Evolutionary conservation across 2,113 vertebrate genomes (phyloP), one percentile per base, ranked within the genome.

Genomic region (Brachyhypopomus gauderio): DNA sequence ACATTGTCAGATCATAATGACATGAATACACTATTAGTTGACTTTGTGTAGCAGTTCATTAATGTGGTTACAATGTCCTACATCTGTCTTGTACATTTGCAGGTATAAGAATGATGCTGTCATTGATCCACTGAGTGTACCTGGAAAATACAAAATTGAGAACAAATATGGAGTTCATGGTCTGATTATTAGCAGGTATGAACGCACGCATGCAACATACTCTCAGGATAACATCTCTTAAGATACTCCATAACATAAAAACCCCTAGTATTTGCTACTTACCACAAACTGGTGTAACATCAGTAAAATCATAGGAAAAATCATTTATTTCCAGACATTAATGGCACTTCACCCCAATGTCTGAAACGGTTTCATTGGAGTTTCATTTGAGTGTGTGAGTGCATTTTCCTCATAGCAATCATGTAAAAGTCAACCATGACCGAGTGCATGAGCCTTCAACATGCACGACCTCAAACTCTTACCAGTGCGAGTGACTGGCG

Each of bases 161-260:
- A 96, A 88, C 92, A 97, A 93, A 88, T 98, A 97, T 12, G 97
- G 98, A 74, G 97, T 98, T 69, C 96, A 98, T 82, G 91, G 95
- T 38, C 86, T 99, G 94, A 94, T 96, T 86, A 97, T 99, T 86
- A 93, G 95, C 95, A 98, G 97, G 97, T 98, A 88, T 0, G 38
- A 62, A 48, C 19, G 11, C 22, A 48, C 19, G 11, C 22, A 70
- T 25, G 16, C 2, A 77, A 14, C 11, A 36, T 22, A 55, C 23
- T 30, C 45, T 52, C 45, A 52, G 45, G 45, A 14, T 52, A 52
- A 52, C 12, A 52, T 52, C 45, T 52, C 12, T 52, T 11, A 52
- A 14, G 1, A 52, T 52, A 30, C 45, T 14, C 45, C 45, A 52
- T 14, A 5, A 41, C 9, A 41, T 52, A 14, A 52, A 52, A 14